Evolutionary conservation across 2,888 invertebrate species (phyloP).

Genomic region (Lypha dubia): DNA sequence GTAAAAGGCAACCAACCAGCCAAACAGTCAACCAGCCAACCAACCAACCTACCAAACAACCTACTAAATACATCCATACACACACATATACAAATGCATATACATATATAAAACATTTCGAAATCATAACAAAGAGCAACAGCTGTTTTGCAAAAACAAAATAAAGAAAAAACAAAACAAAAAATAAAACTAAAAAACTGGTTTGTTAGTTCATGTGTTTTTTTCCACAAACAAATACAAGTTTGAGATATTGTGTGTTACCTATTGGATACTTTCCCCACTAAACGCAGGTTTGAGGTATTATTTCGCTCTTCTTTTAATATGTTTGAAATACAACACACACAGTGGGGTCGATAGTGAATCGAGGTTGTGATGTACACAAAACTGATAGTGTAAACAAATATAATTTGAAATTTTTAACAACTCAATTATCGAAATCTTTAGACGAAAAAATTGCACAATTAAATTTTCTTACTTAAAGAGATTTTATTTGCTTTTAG

Average conservation of each 20-base stretch:
- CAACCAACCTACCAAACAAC: conserved; percentile 44
- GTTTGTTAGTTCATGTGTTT: conserved; percentile 18
- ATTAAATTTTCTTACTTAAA: too few species aligned
- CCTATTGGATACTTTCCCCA: background rate
- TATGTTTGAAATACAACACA: background rate
- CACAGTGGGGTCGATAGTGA: background rate
- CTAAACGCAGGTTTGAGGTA: background rate
- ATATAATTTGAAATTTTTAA: too few species aligned
- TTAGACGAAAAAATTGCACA: too few species aligned
- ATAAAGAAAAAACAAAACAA: conserved; percentile 10
- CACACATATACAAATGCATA: background rate
- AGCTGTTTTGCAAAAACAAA: conserved; percentile 62
- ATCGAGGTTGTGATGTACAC: too few species aligned
- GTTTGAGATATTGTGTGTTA: background rate
- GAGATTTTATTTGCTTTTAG: too few species aligned
- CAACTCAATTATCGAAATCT: too few species aligned
- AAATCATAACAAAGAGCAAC: conserved; percentile 67
- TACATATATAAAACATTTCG: conserved; percentile 47
- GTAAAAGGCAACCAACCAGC: conserved; percentile 61
- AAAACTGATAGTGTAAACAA: too few species aligned
- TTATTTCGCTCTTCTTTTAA: background rate
- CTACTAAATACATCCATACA: background rate
- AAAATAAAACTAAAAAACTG: conserved; percentile 41
- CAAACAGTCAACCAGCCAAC: conserved; percentile 42
- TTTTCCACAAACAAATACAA: background rate